A percentile compares a stretch with the other conserved stretches of the same genome.
Evolutionary conservation across 2,888 invertebrate species (phyloP).

Genomic region (Beris chalybata): DNA sequence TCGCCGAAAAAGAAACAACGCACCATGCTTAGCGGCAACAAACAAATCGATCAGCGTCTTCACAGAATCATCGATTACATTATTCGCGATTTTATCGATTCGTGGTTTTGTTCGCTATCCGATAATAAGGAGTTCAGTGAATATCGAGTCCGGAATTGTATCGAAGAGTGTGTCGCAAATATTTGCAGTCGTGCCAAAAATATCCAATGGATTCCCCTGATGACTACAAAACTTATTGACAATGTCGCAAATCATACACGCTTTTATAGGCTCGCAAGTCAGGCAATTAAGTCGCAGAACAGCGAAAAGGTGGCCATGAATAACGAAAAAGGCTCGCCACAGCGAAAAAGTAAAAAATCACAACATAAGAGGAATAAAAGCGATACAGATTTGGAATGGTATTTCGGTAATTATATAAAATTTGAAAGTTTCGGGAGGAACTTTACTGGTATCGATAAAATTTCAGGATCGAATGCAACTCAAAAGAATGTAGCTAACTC

Average conservation of each 20-base stretch:
- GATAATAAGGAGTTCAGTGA: conserved; percentile 43
- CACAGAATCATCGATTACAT: conserved; percentile 42
- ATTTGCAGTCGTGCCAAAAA: conserved; percentile 40
- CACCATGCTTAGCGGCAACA: conserved; percentile 41
- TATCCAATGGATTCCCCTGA: conserved; percentile 40
- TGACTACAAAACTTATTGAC: conserved; percentile 43
- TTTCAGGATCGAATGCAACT: conserved; percentile 24
- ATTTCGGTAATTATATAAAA: conserved; percentile 56
- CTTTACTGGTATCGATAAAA: background rate
- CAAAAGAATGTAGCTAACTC: conserved; percentile 42
- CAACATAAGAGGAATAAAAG: conserved; percentile 72
- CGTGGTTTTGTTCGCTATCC: conserved; percentile 41
- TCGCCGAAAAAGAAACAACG: conserved; percentile 50
- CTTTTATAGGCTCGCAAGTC: conserved; percentile 40
- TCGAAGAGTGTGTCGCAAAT: conserved; percentile 42
- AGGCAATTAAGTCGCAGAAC: conserved; percentile 35
- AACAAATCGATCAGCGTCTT: conserved; percentile 41
- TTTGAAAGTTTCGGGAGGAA: background rate
- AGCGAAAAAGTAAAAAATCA: conserved; percentile 53
- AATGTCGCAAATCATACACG: conserved; percentile 41
- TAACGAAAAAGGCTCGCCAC: conserved; percentile 45
- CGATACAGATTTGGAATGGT: conserved; percentile 72
- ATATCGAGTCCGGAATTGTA: conserved; percentile 40
- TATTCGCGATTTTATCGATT: conserved; percentile 42
- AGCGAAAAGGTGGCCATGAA: conserved; percentile 44